These are phyloP conservation scores for Hypotaenidia okinawae DNA, from an alignment of 2,797 vertebrate genomes.

Conservation along the genomic window DNA sequence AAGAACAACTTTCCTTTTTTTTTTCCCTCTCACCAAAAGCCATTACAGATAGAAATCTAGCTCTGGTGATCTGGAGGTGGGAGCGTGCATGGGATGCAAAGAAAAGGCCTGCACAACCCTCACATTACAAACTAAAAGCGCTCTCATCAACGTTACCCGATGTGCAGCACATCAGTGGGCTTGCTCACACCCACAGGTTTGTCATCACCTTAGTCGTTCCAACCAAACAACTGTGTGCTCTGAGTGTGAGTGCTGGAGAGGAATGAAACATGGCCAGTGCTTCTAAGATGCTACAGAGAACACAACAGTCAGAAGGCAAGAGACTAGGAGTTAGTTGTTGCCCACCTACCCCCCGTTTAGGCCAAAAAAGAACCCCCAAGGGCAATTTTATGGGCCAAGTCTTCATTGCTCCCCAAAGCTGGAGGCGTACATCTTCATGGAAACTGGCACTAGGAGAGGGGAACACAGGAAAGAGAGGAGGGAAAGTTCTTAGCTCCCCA, in stretches of 20 bases:
- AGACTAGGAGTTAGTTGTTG: background rate
- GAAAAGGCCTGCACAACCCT: background rate
- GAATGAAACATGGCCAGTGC: background rate
- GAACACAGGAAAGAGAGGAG: background rate
- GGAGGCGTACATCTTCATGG: fast-evolving
- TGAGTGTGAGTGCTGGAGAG: background rate
- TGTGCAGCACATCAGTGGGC: background rate
- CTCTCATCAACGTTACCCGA: background rate
- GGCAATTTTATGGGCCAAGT: background rate
- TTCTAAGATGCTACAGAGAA: background rate
- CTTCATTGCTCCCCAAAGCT: background rate
- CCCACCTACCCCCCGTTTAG: too few relatives aligned
- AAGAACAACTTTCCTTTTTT: constrained; percentile 8
- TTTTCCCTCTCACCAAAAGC: constrained; percentile 28
- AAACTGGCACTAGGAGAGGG: background rate
- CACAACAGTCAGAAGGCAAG: background rate
- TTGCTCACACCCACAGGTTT: background rate
- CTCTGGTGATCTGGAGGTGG: constrained; percentile 25
- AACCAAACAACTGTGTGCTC: background rate
- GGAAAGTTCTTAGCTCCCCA: background rate
- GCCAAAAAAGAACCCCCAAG: background rate
- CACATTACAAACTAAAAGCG: background rate
- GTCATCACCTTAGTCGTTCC: background rate
- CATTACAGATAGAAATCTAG: constrained; percentile 60
- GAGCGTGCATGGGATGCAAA: background rate